Percentiles rank a stretch among this genome's conserved stretches.
Evolutionary conservation across 2,888 invertebrate genomes (phyloP).

Genomic region (Melanchra persicariae): DNA sequence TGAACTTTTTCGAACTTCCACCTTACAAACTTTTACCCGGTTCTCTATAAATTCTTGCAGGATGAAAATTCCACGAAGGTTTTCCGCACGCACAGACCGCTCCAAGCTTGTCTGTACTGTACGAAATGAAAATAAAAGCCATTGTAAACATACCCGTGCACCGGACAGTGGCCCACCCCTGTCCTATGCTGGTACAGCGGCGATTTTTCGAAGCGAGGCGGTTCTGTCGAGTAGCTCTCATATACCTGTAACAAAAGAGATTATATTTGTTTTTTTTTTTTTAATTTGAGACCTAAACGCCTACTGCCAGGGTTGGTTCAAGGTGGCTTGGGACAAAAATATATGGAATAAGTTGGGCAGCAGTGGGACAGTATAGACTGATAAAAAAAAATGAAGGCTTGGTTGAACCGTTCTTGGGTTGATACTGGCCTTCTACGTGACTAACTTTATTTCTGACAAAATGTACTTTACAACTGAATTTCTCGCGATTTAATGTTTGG

Average conservation of each 20-base stretch:
- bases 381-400: too few species aligned
- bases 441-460: too few species aligned
- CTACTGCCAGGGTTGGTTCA: too few species aligned
- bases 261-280: neutral
- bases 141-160: slow-evolving; percentile 76
- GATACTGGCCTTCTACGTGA: slow-evolving; percentile 3
- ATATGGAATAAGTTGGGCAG: too few species aligned
- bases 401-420: neutral
- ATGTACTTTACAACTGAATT: too few species aligned
- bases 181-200: slow-evolving; percentile 82
- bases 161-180: slow-evolving; percentile 74
- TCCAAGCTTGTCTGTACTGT: too few species aligned
- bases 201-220: slow-evolving; percentile 82
- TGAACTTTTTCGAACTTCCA: neutral
- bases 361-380: too few species aligned
- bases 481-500: too few species aligned
- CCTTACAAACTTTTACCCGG: neutral
- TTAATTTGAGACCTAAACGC: too few species aligned
- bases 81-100: neutral
- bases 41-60: neutral
- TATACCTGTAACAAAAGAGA: slow-evolving; percentile 79
- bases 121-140: slow-evolving; percentile 5
- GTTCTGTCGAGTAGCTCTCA: slow-evolving; percentile 81
- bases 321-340: too few species aligned
- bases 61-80: neutral